Evolutionary conservation across 2,888 invertebrate species (phyloP), one percentile per base, ranked within the genome.

Genomic region (Phaonia tiefii): DNA sequence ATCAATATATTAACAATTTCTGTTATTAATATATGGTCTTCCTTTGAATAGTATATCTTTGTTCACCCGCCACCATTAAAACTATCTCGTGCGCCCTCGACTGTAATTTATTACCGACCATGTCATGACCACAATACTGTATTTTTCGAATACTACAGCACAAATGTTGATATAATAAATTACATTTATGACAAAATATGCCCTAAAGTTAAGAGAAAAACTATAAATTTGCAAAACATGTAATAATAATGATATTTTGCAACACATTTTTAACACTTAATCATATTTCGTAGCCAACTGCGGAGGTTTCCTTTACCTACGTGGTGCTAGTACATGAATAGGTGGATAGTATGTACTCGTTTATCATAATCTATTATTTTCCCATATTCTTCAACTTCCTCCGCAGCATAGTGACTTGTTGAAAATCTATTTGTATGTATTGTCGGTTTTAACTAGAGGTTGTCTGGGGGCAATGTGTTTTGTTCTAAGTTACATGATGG

Each of bases 231-330:
- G 63, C 31, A 44, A 56, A 74, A 13, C 54, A 54, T 60, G 49
- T 25, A 46, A 76, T 63, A 80, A 80, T 80, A 80, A 76, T 80
- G 80, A 76, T 80, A 70, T 80, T 76, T 76, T 73, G 65, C 65
- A 58, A 80, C 22, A 80, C 22, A 80, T 69, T 77, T 85, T 84
- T 82, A 85, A 81, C 84, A 84, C 84, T 85, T 85, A 80, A 84
- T 84, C 84, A 84, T 84, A 83, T 83, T 79, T 73, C 10, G 67
- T 15, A 79, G 70, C 82, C 83, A 83, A 78, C 84, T 82, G 83
- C 70, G 63, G 74, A 31, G 31, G 31, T 31, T 3, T 31, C 31
- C 31, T 3, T 31, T n/a, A 3, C 8, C 8, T 31, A 31, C n/a
- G n/a, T n/a, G n/a, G n/a, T n/a, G n/a, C n/a, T n/a, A n/a, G n/a